Conservation (phyloP, 1,140 invertebrate genomes). For the Drosophila prosaltans region DNA sequence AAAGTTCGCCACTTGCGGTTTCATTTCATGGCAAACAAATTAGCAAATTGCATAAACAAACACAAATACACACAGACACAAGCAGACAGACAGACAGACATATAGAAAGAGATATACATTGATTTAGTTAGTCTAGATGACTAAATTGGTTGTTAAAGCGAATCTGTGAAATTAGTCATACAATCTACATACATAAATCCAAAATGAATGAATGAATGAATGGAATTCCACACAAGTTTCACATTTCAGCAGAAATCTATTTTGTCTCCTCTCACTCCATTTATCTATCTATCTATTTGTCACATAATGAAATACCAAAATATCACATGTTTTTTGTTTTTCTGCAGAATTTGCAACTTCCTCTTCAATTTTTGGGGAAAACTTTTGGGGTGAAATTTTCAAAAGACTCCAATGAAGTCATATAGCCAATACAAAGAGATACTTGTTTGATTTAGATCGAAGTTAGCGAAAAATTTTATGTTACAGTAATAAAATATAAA, state of each 20-base stretch:
- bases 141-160: slow-evolving; percentile 49
- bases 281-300: slow-evolving; percentile 1
- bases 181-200: neutral
- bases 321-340: slow-evolving; percentile 14
- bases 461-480: neutral
- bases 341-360: slow-evolving; percentile 43
- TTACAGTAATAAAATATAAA: neutral
- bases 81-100: slow-evolving; percentile 28
- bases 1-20: slow-evolving; percentile 44
- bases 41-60: slow-evolving; percentile 37
- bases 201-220: neutral
- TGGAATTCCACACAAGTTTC: slow-evolving; percentile 43
- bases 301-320: neutral
- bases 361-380: neutral
- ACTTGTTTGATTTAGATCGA: neutral
- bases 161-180: slow-evolving; percentile 51
- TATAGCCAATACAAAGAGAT: neutral
- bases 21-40: slow-evolving; percentile 32
- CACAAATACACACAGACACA: slow-evolving; percentile 38
- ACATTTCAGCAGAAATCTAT: slow-evolving; percentile 12
- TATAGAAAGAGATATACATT: slow-evolving; percentile 40
- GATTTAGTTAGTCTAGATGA: slow-evolving; percentile 34
- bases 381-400: neutral
- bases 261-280: no score
- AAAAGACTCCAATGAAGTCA: slow-evolving; percentile 2